phyloP scores from a whole-genome alignment of 2,888 invertebrate species.

The Prenolepis imparis region DNA sequence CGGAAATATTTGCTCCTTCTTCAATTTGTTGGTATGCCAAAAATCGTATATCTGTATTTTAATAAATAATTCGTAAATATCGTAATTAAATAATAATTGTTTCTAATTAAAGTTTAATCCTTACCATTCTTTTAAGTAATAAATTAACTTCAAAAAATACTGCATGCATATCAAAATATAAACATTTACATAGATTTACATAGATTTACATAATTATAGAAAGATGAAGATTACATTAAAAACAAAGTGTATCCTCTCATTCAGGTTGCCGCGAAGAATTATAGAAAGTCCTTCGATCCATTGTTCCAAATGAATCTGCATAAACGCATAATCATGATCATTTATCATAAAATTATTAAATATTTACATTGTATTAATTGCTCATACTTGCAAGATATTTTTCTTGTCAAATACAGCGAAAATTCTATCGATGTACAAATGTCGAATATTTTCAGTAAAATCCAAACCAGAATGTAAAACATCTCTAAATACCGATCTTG shows the following conservation, averaged over 20 bases:
- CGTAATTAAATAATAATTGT: background rate
- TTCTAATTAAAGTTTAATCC: background rate
- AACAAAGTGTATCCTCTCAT: slow-evolving; percentile 86
- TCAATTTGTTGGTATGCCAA: slow-evolving; percentile 78
- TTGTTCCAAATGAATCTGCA: slow-evolving; percentile 68
- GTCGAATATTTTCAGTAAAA: slow-evolving; percentile 83
- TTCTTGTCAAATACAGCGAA: slow-evolving; percentile 78
- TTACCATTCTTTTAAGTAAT: background rate
- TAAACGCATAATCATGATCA: background rate
- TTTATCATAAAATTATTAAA: background rate
- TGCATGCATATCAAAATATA: background rate
- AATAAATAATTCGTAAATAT: background rate
- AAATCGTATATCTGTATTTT: slow-evolving; percentile 81
- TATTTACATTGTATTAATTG: background rate
- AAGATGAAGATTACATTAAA: slow-evolving; percentile 75
- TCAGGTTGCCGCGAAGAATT: slow-evolving; percentile 87
- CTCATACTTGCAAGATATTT: slow-evolving; percentile 64
- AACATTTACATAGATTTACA: slow-evolving; percentile 1
- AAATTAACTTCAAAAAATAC: background rate
- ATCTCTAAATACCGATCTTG: slow-evolving; percentile 78
- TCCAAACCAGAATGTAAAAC: slow-evolving; percentile 81
- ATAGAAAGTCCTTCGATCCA: slow-evolving; percentile 87
- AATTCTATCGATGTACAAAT: slow-evolving; percentile 81
- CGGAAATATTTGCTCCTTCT: slow-evolving; percentile 83
- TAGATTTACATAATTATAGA: background rate